A percentile compares a stretch with the other conserved stretches of the same genome.
Conservation (phyloP, 2,113 vertebrate species). For the Nycticryphes semicollaris region DNA sequence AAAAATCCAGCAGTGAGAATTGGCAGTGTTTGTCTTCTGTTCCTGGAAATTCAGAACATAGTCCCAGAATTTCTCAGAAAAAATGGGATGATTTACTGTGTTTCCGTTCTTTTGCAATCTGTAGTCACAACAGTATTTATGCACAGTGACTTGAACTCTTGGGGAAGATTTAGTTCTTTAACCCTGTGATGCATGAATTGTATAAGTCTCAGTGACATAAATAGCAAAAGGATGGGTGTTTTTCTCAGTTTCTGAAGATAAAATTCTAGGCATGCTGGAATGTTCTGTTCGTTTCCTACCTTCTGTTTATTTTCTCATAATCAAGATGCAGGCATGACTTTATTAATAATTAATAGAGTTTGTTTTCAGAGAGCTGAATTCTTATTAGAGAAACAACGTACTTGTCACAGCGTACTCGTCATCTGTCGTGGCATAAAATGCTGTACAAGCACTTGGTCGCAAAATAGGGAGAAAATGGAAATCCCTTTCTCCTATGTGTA, state of each 20-base stretch:
- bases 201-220: neutral
- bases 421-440: neutral
- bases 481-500: neutral
- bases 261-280: neutral
- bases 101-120: slow-evolving; percentile 80
- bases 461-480: neutral
- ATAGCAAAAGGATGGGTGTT: fast-evolving
- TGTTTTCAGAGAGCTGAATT: neutral
- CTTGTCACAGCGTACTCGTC: neutral
- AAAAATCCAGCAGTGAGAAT: slow-evolving; percentile 77
- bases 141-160: slow-evolving; percentile 59
- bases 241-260: neutral
- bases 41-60: slow-evolving; percentile 89
- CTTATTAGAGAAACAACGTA: neutral
- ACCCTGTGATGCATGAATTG: neutral
- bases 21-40: slow-evolving; percentile 80
- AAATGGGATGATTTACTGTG: slow-evolving; percentile 84
- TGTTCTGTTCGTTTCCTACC: neutral
- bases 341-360: neutral
- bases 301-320: neutral
- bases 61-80: slow-evolving; percentile 94
- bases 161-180: slow-evolving; percentile 58
- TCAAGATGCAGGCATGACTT: neutral
- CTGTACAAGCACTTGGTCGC: neutral
- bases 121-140: slow-evolving; percentile 69